Evolutionary conservation across 1,140 invertebrate genomes (phyloP), one percentile per base, ranked within the genome.

Genomic region (Marisa cornuarietis): DNA sequence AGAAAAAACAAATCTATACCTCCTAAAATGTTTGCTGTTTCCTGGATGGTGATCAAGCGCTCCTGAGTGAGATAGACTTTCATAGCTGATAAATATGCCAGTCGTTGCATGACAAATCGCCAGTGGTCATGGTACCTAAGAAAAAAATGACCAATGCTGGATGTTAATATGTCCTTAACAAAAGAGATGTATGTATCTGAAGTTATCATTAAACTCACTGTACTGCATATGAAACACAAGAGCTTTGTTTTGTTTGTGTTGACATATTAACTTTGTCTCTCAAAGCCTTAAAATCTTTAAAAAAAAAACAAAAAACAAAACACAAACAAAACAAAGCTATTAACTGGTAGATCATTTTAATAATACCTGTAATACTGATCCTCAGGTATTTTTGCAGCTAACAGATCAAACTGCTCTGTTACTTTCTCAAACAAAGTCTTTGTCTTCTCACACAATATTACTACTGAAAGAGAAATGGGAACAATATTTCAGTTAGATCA

Each of bases 51-150:
- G 0, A 95, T 94, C 66, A 97, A 91, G 79, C 94, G 91, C 18
- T 95, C 95, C 71, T 93, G 92, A 91, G 96, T 95, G 42, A 98
- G 89, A 91, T 96, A 98, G 65, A 95, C 92, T 52, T 95, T 94
- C 69, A 97, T 91, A 16, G 96, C 94, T 79, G 94, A 93, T 13
- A 96, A 87, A 87, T 95, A 97, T 77, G 94, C 94, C 72, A 96
- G 92, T 71, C 94, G 92, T 86, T 97, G 96, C 0, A 94, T 96
- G 81, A 95, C 94, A 89, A 93, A 95, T 68, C 94, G 93, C 96
- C 96, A 98, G 81, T 96, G 95, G 85, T 98, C 96, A 87, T 96
- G 94, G 87, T 94, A 96, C 85, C 96, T 92, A 78, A 73, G 87
- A 81, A 51, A 72, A 49, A 11, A 77, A 4, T 42, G 31, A 42